phyloP scores from a whole-genome alignment of 2,888 invertebrate species.

The Tetragonula carbonaria region DNA sequence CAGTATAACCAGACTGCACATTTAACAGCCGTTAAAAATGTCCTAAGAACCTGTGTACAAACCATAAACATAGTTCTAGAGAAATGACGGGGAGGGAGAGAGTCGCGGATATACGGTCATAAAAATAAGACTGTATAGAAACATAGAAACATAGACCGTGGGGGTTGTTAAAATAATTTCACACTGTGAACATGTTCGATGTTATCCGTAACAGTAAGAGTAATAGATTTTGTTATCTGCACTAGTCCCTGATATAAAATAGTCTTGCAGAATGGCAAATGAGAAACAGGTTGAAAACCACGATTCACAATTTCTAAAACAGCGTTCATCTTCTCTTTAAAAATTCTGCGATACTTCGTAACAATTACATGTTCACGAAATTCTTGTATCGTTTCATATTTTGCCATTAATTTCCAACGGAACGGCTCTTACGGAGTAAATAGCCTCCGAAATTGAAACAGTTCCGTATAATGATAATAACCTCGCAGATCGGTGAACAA shows the following conservation, averaged over 20 bases:
- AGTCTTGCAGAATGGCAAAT: neutral
- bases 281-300: too few species aligned
- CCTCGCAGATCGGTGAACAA: too few species aligned
- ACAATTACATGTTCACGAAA: too few species aligned
- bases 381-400: too few species aligned
- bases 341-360: too few species aligned
- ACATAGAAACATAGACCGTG: neutral
- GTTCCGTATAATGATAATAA: too few species aligned
- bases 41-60: conserved; percentile 53
- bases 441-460: too few species aligned
- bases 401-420: too few species aligned
- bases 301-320: too few species aligned
- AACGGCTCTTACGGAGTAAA: too few species aligned
- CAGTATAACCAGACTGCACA: conserved; percentile 64
- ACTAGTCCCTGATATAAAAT: neutral
- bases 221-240: neutral
- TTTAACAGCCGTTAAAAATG: conserved; percentile 42
- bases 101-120: neutral
- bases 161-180: neutral
- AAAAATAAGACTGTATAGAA: neutral
- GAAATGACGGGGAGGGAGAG: neutral
- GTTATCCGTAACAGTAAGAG: neutral
- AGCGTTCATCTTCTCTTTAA: too few species aligned
- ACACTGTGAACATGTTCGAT: neutral
- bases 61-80: conserved; percentile 22